Conservation (phyloP, 2,113 vertebrate species). For the Stercorarius parasiticus region DNA sequence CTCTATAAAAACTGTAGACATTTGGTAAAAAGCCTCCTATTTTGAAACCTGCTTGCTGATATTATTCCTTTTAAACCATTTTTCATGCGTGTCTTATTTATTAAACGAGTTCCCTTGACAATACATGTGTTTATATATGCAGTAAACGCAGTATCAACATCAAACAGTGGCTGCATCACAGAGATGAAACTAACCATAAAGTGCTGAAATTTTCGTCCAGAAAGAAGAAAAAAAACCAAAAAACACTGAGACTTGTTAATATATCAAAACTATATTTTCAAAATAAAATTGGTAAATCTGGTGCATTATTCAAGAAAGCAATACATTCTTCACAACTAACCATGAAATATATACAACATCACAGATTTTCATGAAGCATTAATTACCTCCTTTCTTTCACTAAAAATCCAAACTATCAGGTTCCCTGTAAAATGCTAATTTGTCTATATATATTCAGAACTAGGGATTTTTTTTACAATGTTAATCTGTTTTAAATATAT, state of each 20-base stretch:
- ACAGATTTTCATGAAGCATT: neutral
- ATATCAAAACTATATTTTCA: neutral
- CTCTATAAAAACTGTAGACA: conserved; percentile 6
- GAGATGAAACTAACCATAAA: neutral
- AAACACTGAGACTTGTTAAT: neutral
- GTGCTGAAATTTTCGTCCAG: neutral
- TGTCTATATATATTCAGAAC: neutral
- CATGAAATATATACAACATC: neutral
- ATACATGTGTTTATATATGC: neutral
- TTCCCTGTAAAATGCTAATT: neutral
- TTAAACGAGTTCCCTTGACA: neutral
- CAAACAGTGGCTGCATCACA: neutral
- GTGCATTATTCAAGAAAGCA: neutral
- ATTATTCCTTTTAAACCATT: neutral
- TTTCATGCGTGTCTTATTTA: neutral
- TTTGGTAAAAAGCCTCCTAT: neutral
- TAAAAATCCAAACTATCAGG: neutral
- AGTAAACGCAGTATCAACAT: neutral
- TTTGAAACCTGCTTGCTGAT: neutral
- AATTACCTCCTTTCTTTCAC: neutral
- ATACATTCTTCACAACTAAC: neutral
- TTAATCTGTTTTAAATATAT: neutral
- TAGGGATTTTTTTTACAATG: neutral
- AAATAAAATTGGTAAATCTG: neutral
- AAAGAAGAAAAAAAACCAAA: neutral